Percentiles rank a stretch among this genome's conserved stretches.
Conservation (phyloP, 2,888 invertebrate genomes). For the Cantharis rufa region DNA sequence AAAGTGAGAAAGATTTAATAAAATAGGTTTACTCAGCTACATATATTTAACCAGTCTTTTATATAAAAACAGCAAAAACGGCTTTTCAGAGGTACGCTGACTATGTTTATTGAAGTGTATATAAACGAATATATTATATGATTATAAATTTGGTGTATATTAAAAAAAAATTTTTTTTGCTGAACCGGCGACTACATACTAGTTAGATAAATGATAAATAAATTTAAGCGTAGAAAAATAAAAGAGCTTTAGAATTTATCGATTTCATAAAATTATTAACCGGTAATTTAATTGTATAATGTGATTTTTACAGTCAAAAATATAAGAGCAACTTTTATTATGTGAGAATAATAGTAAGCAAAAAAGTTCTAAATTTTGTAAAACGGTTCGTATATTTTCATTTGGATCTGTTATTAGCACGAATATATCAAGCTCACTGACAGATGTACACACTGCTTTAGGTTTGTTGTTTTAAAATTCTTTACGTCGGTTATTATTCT, state of each 20-base stretch:
- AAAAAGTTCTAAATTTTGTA: constrained; percentile 35
- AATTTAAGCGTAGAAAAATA: not conserved
- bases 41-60: not conserved
- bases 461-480: constrained; percentile 26
- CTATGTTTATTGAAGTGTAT: not conserved
- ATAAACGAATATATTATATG: not conserved
- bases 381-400: constrained; percentile 37
- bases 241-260: not conserved
- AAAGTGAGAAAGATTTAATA: not conserved
- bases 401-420: constrained; percentile 35
- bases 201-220: not conserved
- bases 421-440: constrained; percentile 34
- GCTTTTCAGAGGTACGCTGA: not conserved
- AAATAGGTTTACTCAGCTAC: not conserved
- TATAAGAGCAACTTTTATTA: not conserved
- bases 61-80: not conserved
- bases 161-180: not conserved
- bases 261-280: not conserved
- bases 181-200: not conserved
- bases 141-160: not conserved
- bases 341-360: constrained; percentile 26
- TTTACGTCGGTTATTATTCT: constrained; percentile 13
- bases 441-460: constrained; percentile 35
- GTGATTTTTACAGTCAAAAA: not conserved
- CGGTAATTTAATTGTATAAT: not conserved